Evolutionary conservation across 2,888 invertebrate genomes (phyloP).

Genomic region (Sarcophaga carnaria): DNA sequence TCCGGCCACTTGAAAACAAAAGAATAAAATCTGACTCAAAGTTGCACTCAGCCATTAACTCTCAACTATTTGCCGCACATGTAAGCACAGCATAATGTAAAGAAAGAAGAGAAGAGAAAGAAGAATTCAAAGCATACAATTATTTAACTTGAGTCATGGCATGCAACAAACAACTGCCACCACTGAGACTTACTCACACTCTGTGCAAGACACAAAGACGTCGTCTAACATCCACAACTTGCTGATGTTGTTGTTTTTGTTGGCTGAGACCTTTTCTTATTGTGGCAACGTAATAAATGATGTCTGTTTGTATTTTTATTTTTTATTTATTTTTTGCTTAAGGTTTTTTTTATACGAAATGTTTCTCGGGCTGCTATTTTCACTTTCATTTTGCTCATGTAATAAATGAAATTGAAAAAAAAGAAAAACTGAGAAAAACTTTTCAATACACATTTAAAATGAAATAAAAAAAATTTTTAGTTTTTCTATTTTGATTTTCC

Average conservation of each 20-base stretch:
- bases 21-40: background rate
- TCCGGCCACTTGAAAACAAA: background rate
- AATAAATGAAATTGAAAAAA: conserved; percentile 55
- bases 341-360: background rate
- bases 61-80: background rate
- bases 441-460: conserved; percentile 53
- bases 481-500: conserved; percentile 2
- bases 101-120: background rate
- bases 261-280: conserved; percentile 31
- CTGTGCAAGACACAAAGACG: conserved; percentile 1
- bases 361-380: conserved; percentile 44
- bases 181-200: background rate
- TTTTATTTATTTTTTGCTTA: background rate
- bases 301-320: conserved; percentile 25
- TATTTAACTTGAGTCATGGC: conserved; percentile 10
- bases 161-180: conserved; percentile 7
- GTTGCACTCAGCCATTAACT: background rate
- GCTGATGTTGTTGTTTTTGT: background rate
- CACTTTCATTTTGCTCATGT: conserved; percentile 67
- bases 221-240: conserved; percentile 1
- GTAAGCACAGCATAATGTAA: background rate
- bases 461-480: conserved; percentile 22
- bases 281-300: conserved; percentile 47
- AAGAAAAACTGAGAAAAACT: background rate
- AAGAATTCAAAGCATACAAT: background rate